These are phyloP conservation scores for Tolmerus cingulatus DNA, from an alignment of 2,888 invertebrate genomes.

Conservation along the genomic window DNA sequence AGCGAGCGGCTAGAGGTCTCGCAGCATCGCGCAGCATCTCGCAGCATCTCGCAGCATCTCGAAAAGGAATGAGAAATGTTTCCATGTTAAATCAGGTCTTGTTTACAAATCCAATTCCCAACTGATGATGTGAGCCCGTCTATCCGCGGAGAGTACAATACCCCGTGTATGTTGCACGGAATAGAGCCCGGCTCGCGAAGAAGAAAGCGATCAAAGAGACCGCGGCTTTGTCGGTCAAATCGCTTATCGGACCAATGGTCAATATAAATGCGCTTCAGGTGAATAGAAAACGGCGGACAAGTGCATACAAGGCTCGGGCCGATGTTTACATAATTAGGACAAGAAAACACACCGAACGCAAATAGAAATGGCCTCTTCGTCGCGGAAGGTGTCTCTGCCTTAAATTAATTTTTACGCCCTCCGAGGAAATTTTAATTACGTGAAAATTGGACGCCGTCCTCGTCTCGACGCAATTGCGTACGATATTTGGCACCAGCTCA, in stretches of 20 bases:
- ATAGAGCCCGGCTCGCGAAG: neutral
- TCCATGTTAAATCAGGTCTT: conserved; percentile 18
- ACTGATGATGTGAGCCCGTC: neutral
- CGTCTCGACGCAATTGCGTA: neutral
- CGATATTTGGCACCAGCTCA: neutral
- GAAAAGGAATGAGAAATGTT: conserved; percentile 21
- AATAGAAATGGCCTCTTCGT: neutral
- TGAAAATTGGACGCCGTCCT: neutral
- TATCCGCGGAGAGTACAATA: conserved; percentile 12
- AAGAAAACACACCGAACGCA: neutral
- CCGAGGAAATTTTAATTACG: neutral
- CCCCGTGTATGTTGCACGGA: conserved; percentile 7
- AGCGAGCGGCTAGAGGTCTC: neutral
- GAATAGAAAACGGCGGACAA: conserved; percentile 23
- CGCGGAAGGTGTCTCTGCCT: neutral
- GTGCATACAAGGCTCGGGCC: conserved; percentile 18
- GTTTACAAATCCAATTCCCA: conserved; percentile 32
- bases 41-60: conserved; percentile 8
- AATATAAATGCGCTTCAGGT: conserved; percentile 29
- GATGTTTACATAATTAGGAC: conserved; percentile 29
- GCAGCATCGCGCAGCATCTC: conserved; percentile 14
- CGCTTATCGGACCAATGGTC: conserved; percentile 21
- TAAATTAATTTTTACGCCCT: neutral
- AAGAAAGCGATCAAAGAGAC: conserved; percentile 27
- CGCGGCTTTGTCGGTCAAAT: conserved; percentile 29